These are phyloP conservation scores for Adelognathus sp. DNA, from an alignment of 2,888 invertebrate species.

Conservation along the genomic window DNA sequence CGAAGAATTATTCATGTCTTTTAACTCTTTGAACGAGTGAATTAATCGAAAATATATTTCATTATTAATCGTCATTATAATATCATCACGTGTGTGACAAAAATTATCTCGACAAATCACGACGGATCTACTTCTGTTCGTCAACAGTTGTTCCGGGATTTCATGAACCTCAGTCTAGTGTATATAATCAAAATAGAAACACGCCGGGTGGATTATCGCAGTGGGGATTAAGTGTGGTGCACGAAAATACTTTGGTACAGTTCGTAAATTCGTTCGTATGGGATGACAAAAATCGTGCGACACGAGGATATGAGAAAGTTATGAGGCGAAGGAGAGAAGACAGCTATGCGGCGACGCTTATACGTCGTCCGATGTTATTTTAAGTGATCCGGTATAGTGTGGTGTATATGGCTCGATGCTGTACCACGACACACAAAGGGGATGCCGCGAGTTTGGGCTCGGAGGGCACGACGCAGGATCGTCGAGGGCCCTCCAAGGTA, in stretches of 20 bases:
- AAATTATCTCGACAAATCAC: too few relatives aligned
- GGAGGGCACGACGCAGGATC: conserved; percentile 35
- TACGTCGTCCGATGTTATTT: conserved; percentile 73
- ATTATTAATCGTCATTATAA: too few relatives aligned
- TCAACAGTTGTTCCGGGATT: not conserved
- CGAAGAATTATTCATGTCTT: too few relatives aligned
- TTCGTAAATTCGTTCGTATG: conserved; percentile 46
- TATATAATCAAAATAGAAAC: conserved; percentile 56
- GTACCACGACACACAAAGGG: conserved; percentile 15
- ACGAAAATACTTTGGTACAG: conserved; percentile 50
- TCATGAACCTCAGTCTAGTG: not conserved
- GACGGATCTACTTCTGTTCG: not conserved
- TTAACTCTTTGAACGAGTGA: too few relatives aligned
- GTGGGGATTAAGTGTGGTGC: conserved; percentile 39
- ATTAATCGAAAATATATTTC: too few relatives aligned
- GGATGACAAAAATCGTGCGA: conserved; percentile 50
- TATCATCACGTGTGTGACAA: too few relatives aligned
- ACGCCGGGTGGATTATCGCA: conserved; percentile 49
- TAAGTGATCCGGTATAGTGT: conserved; percentile 70
- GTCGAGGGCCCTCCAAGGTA: conserved; percentile 76
- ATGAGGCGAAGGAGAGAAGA: conserved; percentile 1
- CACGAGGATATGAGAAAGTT: conserved; percentile 30
- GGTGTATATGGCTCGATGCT: conserved; percentile 5
- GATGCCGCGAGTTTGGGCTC: conserved; percentile 18
- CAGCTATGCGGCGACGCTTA: not conserved